Evolutionary conservation across 2,113 vertebrate genomes (phyloP), one percentile per base, ranked within the genome.

Genomic region (Ranitomeya variabilis): DNA sequence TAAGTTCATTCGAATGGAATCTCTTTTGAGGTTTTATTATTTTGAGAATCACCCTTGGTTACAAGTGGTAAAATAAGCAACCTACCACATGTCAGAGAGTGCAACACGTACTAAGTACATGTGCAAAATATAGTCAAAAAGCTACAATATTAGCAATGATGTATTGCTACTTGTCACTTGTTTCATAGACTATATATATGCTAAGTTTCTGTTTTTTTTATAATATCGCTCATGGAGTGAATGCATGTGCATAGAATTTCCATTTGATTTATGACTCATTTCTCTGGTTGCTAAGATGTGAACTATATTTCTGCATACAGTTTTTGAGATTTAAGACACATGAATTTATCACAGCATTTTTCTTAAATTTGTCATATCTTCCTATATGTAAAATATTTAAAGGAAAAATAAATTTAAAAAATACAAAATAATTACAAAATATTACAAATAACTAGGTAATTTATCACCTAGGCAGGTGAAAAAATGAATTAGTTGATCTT

Each of bases 141-240:
- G 57, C 80, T 81, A 4, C 59, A 19, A 12, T 37, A 81, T 81
- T 8, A 62, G 57, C 31, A 19, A 11, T 81, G 57, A 81, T 62
- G 59, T 81, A 81, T 45, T 45, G 80, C 80, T 37, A 21, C 57
- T 37, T 37, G 57, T 81, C 80, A 81, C 31, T 81, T 81, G 26
- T 66, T 83, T 66, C 18, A n/a, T 83, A 66, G 59, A 66, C 60
- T 66, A 83, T 83, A 83, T 64, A 83, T 83, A 83, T 83, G 80
- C 80, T 66, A 83, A 83, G 26, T 83, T n/a, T 45, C 31, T 83
- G 37, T 45, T 18, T 59, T 62, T 51, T 31, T 31, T 62, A 66
- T 83, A 64, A 51, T 19, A 66, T 66, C 60, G 18, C 19, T 83
- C 60, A 21, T 19, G 80, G 21, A 66, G 52, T 52, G 59, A 37